Evolutionary conservation across 64 coral and sea anemone species (phyloP).

Genomic region (Hydrozoanthus tunicans): DNA sequence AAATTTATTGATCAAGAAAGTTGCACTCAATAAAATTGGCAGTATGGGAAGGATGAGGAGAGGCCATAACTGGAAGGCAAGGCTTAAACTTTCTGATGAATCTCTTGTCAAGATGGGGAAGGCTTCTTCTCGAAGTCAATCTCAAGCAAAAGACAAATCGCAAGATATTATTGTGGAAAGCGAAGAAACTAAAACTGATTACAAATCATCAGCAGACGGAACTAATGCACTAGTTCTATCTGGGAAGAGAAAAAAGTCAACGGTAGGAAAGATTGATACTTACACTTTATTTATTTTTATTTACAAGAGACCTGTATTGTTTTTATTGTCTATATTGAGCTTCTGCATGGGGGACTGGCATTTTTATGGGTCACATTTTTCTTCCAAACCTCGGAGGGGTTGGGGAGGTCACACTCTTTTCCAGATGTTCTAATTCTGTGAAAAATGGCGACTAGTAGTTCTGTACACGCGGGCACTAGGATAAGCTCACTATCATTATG

Average conservation of each 20-base stretch:
- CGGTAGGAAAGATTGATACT: background rate
- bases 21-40: background rate
- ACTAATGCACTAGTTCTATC: constrained; percentile 44
- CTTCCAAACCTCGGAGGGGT: no score
- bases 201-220: constrained; percentile 31
- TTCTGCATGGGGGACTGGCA: no score
- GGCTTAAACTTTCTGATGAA: constrained; percentile 21
- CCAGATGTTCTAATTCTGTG: no score
- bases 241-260: constrained; percentile 32
- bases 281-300: background rate
- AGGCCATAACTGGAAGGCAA: constrained; percentile 85
- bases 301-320: background rate
- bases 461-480: no score
- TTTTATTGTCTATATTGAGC: background rate
- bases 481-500: no score
- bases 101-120: background rate
- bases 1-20: background rate
- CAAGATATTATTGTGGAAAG: constrained; percentile 33
- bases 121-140: background rate
- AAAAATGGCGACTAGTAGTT: no score
- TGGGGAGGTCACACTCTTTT: no score
- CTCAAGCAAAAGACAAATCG: background rate
- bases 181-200: background rate
- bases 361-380: no score
- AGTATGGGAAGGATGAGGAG: constrained; percentile 86